Evolutionary conservation across 2,113 vertebrate species (phyloP).

Genomic region (Tylochromis polylepis): DNA sequence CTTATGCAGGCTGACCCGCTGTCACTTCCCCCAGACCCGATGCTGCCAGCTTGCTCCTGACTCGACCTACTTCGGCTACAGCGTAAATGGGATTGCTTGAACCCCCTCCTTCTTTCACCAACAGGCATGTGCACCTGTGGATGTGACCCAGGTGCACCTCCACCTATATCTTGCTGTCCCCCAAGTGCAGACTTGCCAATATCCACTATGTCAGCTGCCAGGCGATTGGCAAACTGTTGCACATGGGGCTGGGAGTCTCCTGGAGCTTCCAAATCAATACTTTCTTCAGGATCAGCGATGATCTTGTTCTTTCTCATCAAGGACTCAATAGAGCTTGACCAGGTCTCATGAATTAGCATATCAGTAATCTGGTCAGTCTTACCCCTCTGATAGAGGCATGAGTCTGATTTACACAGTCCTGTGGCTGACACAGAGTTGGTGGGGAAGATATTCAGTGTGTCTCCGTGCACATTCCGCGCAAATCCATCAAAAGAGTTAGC

Average conservation of each 20-base stretch:
- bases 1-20: constrained; percentile 1
- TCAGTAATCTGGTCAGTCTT: constrained; percentile 87
- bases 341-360: constrained; percentile 93
- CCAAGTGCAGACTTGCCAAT: constrained; percentile 75
- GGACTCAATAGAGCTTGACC: constrained; percentile 92
- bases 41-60: constrained; percentile 50
- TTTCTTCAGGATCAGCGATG: constrained; percentile 76
- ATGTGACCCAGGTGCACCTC: constrained; percentile 25
- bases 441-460: constrained; percentile 79
- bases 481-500: constrained; percentile 95
- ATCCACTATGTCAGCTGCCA: constrained; percentile 78
- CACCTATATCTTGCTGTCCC: constrained; percentile 70
- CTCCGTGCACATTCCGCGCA: constrained; percentile 76
- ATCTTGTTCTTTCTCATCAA: constrained; percentile 98
- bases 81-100: constrained; percentile 56
- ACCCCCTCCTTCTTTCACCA: constrained; percentile 64
- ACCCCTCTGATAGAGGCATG: constrained; percentile 86
- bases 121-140: constrained; percentile 54
- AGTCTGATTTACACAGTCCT: constrained; percentile 91
- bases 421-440: constrained; percentile 73
- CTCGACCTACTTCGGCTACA: constrained; percentile 41
- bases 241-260: constrained; percentile 73
- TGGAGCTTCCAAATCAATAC: constrained; percentile 64
- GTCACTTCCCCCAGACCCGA: constrained; percentile 10
- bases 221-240: constrained; percentile 76